Percentiles rank a stretch among this genome's conserved stretches.
phyloP scores from a whole-genome alignment of 1,140 invertebrate genomes.

The Rhopalosiphum maidis region DNA sequence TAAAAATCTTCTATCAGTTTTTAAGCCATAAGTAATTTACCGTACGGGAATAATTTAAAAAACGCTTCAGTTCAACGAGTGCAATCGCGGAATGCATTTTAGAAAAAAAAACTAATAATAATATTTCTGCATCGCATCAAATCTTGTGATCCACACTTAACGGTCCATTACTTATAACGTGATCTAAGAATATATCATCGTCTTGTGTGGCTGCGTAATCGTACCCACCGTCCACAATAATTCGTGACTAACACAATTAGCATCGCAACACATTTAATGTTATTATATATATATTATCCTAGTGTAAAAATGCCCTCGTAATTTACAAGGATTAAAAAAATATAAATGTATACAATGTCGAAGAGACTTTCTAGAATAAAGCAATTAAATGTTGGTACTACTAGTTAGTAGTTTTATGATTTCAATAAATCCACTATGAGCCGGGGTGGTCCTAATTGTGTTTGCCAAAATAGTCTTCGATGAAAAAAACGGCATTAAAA shows the following conservation, averaged over 20 bases:
- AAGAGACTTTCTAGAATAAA: neutral
- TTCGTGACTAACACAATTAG: constrained; percentile 4
- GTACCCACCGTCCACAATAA: neutral
- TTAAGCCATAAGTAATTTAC: neutral
- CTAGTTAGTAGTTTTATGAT: constrained; percentile 13
- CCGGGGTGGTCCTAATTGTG: constrained; percentile 40
- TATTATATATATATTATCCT: neutral
- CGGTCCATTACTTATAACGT: neutral
- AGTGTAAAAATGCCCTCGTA: constrained; percentile 9
- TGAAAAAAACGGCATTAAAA: neutral
- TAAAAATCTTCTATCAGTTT: neutral
- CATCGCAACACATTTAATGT: neutral
- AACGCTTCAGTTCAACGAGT: neutral
- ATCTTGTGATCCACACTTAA: neutral
- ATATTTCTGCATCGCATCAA: neutral
- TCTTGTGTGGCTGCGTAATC: neutral
- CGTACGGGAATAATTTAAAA: neutral
- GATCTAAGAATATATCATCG: constrained; percentile 28
- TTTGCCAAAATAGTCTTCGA: constrained; percentile 1
- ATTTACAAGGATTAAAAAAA: constrained; percentile 2
- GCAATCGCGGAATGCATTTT: neutral
- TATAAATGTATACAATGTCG: constrained; percentile 19
- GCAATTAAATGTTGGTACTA: neutral
- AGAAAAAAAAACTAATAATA: neutral
- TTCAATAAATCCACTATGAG: neutral